Base-by-base conservation (phyloP, 1,140 invertebrate species). In the Drosophila rhopaloa region DNA sequence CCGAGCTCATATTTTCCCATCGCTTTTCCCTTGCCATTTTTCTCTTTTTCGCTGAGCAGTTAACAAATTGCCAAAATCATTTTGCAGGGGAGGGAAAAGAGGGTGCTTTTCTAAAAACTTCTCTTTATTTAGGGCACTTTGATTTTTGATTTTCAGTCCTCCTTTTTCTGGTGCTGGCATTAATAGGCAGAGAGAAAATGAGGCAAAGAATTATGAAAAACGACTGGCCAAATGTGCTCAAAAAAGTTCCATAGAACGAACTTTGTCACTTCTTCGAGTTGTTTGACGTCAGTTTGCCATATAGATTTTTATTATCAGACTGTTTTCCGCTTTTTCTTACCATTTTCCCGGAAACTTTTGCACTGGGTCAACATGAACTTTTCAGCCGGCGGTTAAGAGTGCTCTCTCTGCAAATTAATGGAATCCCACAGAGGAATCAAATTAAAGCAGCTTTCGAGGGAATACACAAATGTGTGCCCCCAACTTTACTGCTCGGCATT, bases 51-150 rank as follows among this genome's bases (percentile, higher is more conserved):
- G 24, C 7, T 7, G 19, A 44, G 51, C 72, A 70, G 73, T 77
- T 70, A 89, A 89, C 84, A 89, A 89, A 89, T 89, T 89, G 82
- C 75, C 41, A 47, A 58, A 80, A 60, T 46, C 67, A 66, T 85
- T 84, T 67, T 60, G 10, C 37, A 41, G 37, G 1, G 8, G 9
- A 27, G 16, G 4, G 29, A 54, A 86, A 89, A 84, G 24, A 4
- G 13, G 44, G 10, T 35, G 51, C 51, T 19, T 51, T 48, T 38
- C 16, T 6, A 24, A 50, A 86, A 89, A 84, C 53, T 88, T 88
- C 81, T 66, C 77, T 72, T 70, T 82, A 80, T 82, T 88, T 59
- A 67, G 70, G 66, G 53, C 79, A 72, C 54, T 88, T 68, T 55
- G 71, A 65, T 70, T 79, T 83, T 57, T 47, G 81, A 55, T 51